A percentile compares a stretch with the other conserved stretches of the same genome.
phyloP scores from a whole-genome alignment of 2,797 vertebrate genomes.

The Manis javanica region DNA sequence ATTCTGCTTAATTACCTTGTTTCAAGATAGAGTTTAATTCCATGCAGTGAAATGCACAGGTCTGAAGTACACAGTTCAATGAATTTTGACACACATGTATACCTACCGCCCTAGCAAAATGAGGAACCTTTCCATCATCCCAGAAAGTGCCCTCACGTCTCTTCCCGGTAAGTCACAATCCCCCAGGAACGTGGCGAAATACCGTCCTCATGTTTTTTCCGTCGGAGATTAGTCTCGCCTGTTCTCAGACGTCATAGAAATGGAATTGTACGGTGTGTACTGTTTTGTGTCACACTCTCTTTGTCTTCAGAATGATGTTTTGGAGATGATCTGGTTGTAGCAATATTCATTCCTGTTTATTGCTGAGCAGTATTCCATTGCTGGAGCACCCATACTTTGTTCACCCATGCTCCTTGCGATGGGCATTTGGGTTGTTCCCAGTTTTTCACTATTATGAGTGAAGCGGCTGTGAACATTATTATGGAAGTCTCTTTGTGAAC shows the following conservation, averaged over 20 bases:
- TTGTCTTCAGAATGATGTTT: conserved; percentile 34
- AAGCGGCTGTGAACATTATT: not conserved
- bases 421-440: not conserved
- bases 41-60: not conserved
- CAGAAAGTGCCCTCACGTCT: not conserved
- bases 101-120: not conserved
- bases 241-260: conserved; percentile 7
- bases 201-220: conserved; percentile 22
- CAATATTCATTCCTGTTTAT: conserved; percentile 39
- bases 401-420: conserved; percentile 13
- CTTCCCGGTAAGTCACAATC: not conserved
- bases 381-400: not conserved
- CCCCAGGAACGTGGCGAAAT: not conserved
- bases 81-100: conserved; percentile 41
- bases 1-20: not conserved
- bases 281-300: not conserved
- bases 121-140: conserved; percentile 29
- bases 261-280: not conserved
- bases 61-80: not conserved
- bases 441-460: conserved; percentile 1
- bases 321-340: conserved; percentile 20
- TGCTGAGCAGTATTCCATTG: conserved; percentile 28
- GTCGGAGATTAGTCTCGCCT: conserved; percentile 43
- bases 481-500: conserved; percentile 32
- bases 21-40: conserved; percentile 33